Conservation (phyloP, 2,113 vertebrate species). For the Erythrocercus mccallii region DNA sequence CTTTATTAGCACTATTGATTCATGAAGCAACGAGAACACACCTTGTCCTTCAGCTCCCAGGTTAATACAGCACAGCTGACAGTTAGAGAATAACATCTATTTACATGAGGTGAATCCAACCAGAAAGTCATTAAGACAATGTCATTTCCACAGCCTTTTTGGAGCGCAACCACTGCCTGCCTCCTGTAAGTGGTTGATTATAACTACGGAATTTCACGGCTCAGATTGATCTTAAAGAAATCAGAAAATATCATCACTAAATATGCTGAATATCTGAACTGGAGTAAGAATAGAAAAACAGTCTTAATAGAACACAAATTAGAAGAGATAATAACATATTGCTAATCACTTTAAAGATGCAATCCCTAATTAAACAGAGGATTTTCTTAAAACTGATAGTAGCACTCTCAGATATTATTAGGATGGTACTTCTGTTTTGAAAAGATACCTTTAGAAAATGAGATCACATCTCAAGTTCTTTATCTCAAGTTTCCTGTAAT, state of each 20-base stretch:
- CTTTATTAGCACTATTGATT: slow-evolving; percentile 30
- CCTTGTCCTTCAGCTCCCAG: slow-evolving; percentile 9
- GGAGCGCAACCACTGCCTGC: not conserved
- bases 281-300: not conserved
- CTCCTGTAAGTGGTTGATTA: not conserved
- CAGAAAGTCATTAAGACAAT: slow-evolving; percentile 12
- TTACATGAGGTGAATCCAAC: not conserved
- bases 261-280: not conserved
- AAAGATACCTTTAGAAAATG: not conserved
- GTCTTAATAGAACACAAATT: not conserved
- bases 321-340: not conserved
- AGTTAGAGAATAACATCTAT: slow-evolving; percentile 3
- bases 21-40: not conserved
- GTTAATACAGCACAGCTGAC: slow-evolving; percentile 1
- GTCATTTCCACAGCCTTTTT: not conserved
- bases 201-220: not conserved
- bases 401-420: not conserved
- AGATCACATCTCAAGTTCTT: not conserved
- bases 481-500: not conserved
- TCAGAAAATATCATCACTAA: not conserved
- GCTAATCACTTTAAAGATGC: not conserved
- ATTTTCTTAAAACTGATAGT: not conserved
- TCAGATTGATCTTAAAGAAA: not conserved
- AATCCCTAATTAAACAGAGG: not conserved
- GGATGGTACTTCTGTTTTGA: not conserved